phyloP scores from a whole-genome alignment of 2,888 invertebrate species.

The Hanleya hanleyi region DNA sequence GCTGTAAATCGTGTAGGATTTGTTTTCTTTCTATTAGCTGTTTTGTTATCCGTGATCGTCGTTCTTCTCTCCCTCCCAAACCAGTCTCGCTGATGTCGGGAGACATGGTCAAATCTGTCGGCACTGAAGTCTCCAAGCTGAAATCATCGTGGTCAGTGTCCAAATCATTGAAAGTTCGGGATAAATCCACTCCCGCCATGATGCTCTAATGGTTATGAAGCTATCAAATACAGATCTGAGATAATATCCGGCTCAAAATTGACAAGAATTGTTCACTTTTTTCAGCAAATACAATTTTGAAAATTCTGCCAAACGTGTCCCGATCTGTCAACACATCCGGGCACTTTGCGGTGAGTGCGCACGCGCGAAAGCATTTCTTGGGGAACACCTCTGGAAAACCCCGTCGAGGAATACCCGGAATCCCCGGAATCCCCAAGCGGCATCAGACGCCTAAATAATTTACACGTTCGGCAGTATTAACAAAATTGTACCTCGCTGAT shows the following conservation, averaged over 20 bases:
- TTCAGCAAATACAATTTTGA: neutral
- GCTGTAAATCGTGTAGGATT: constrained; percentile 70
- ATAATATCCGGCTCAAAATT: too few species aligned
- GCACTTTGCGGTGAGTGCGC: neutral
- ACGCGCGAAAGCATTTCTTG: neutral
- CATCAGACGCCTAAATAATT: too few species aligned
- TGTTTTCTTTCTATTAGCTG: constrained; percentile 72
- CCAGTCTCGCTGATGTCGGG: constrained; percentile 51
- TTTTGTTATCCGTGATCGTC: constrained; percentile 61
- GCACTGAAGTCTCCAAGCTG: constrained; percentile 71
- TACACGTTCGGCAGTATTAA: too few species aligned
- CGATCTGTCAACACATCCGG: neutral
- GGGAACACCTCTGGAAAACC: neutral
- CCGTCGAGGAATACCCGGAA: too few species aligned
- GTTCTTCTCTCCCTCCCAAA: constrained; percentile 41
- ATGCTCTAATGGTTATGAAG: neutral
- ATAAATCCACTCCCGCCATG: constrained; percentile 63
- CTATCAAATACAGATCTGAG: neutral
- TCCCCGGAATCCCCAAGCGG: too few species aligned
- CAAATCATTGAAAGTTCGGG: constrained; percentile 63
- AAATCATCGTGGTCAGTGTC: constrained; percentile 65
- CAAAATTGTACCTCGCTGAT: too few species aligned
- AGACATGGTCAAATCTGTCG: constrained; percentile 71
- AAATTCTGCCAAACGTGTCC: constrained; percentile 7
- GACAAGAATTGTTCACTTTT: too few species aligned